Evolutionary conservation across 2,888 invertebrate species (phyloP).

Genomic region (Melieria picta): DNA sequence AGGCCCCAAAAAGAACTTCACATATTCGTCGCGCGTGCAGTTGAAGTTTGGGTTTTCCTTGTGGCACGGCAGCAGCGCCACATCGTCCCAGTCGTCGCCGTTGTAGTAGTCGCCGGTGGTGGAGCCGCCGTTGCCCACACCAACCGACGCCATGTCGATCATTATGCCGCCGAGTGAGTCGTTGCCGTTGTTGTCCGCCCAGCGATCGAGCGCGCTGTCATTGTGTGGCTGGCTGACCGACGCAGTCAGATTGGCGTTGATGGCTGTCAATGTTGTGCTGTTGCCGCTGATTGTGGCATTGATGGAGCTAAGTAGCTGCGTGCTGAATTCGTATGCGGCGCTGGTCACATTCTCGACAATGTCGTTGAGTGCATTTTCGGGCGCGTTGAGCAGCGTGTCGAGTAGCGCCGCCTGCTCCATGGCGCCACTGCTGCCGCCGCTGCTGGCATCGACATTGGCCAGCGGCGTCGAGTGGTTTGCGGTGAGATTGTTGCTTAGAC

Average conservation of each 20-base stretch:
- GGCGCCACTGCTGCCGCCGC: too few species aligned
- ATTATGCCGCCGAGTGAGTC: not conserved
- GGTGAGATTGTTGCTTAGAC: conserved; percentile 20
- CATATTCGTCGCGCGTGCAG: conserved; percentile 72
- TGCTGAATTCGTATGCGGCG: conserved; percentile 16
- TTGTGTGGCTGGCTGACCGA: not conserved
- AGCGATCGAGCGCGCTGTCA: not conserved
- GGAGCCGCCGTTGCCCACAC: not conserved
- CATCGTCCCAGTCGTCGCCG: conserved; percentile 24
- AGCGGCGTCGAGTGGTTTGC: not conserved
- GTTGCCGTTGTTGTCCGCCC: not conserved
- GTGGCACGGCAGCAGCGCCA: conserved; percentile 60
- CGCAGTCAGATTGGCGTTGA: not conserved
- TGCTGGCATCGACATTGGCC: not conserved
- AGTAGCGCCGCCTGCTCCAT: too few species aligned
- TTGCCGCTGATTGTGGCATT: not conserved
- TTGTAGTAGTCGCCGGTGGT: conserved; percentile 16
- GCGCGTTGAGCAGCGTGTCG: not conserved
- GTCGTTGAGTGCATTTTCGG: conserved; percentile 19
- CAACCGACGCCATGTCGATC: not conserved
- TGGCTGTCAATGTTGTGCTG: conserved; percentile 3
- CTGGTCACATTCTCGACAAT: conserved; percentile 22
- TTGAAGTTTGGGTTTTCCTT: conserved; percentile 68
- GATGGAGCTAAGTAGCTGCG: conserved; percentile 16
- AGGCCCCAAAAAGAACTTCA: conserved; percentile 72